Percentiles rank a stretch among this genome's conserved stretches.
Conservation (phyloP, 2,888 invertebrate genomes). For the Sarcophaga caerulescens region DNA sequence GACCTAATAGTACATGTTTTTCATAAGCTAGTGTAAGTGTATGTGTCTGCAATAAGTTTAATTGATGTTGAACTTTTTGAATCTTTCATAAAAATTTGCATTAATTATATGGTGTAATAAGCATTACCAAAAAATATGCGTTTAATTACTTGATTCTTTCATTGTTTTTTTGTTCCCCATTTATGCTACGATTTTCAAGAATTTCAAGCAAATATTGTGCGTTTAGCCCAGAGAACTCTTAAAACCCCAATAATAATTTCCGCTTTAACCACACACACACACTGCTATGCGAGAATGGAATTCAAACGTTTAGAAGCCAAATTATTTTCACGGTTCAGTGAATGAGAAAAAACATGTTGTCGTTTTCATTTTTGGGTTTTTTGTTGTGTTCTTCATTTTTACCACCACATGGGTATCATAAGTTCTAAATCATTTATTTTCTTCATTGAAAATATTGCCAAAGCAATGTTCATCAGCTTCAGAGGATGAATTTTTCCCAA, state of each 20-base stretch:
- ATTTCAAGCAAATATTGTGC: background rate
- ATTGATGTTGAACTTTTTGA: constrained; percentile 31
- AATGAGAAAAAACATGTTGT: constrained; percentile 34
- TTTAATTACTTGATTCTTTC: constrained; percentile 53
- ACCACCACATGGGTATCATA: constrained; percentile 33
- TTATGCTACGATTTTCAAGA: background rate
- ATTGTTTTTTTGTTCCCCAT: background rate
- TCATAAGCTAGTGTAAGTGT: background rate
- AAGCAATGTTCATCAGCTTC: background rate
- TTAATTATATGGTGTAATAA: constrained; percentile 57
- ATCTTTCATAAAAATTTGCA: constrained; percentile 58
- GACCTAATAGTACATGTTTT: background rate
- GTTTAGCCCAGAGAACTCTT: background rate
- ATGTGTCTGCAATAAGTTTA: constrained; percentile 6
- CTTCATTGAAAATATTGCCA: background rate
- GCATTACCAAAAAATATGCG: constrained; percentile 36
- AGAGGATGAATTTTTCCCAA: background rate
- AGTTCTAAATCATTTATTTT: constrained; percentile 49
- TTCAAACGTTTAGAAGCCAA: constrained; percentile 30
- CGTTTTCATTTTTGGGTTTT: background rate
- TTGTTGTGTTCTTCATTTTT: background rate
- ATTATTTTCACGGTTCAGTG: constrained; percentile 35
- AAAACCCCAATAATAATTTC: background rate
- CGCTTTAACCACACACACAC: background rate
- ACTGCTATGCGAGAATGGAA: background rate